Conservation (phyloP, 2,113 vertebrate species). For the Leptodactylus fuscus region DNA sequence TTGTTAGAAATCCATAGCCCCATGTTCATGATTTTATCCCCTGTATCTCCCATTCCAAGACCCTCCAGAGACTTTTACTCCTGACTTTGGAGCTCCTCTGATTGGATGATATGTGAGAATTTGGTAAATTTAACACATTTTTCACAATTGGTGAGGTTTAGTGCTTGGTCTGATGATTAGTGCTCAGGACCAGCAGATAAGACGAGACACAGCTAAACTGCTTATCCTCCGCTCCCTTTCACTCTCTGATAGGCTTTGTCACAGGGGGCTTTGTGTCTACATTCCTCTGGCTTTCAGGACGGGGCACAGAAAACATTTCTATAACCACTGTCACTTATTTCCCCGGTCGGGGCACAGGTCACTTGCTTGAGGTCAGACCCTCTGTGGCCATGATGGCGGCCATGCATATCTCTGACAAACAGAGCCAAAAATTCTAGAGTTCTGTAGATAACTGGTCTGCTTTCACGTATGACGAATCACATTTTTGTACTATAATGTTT, state of each 20-base stretch:
- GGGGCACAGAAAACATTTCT: slow-evolving; percentile 44
- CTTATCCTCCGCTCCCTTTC: not conserved
- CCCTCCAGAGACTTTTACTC: no score
- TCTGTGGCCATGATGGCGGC: slow-evolving; percentile 19
- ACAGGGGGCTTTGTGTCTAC: slow-evolving; percentile 23
- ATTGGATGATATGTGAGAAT: not conserved
- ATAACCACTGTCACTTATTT: slow-evolving; percentile 12
- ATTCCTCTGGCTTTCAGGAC: slow-evolving; percentile 36
- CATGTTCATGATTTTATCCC: not conserved
- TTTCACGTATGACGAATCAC: no score
- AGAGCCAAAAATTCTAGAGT: not conserved
- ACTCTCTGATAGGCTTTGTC: not conserved
- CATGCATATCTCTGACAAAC: not conserved
- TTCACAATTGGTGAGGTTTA: not conserved
- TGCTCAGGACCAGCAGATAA: slow-evolving; percentile 12
- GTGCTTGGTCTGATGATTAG: not conserved
- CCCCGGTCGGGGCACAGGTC: slow-evolving; percentile 19
- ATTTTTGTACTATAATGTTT: no score
- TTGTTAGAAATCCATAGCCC: not conserved
- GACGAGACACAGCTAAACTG: not conserved
- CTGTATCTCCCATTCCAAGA: not conserved
- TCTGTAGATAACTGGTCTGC: not conserved
- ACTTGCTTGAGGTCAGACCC: not conserved
- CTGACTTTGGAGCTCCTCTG: not conserved
- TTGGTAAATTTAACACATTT: not conserved